phyloP scores from a whole-genome alignment of 64 coral and sea anemone species.

The Platygyra sinensis region DNA sequence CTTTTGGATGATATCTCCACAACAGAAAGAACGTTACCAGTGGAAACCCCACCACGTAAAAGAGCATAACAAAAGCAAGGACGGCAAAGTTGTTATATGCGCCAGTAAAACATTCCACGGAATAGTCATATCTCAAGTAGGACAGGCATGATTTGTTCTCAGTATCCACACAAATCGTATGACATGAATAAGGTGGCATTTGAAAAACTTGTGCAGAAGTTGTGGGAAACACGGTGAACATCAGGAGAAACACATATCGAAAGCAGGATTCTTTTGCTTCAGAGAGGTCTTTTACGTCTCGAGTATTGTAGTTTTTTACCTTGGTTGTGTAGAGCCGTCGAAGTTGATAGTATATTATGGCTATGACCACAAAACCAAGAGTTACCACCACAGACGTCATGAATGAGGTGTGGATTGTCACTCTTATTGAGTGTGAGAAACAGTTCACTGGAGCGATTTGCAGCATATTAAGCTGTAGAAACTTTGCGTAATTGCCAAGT shows the following conservation, averaged over 20 bases:
- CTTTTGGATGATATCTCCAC: slow-evolving; percentile 18
- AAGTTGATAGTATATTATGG: no score
- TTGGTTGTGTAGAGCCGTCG: no score
- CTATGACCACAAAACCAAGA: neutral
- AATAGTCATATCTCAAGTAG: slow-evolving; percentile 53
- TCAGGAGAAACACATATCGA: slow-evolving; percentile 30
- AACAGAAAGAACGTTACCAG: neutral
- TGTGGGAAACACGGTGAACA: slow-evolving; percentile 41
- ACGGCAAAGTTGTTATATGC: neutral
- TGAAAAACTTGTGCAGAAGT: slow-evolving; percentile 28
- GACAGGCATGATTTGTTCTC: neutral
- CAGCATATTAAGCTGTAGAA: slow-evolving; percentile 57
- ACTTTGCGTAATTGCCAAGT: slow-evolving; percentile 49
- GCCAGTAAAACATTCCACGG: slow-evolving; percentile 3
- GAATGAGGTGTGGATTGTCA: no score
- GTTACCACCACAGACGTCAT: neutral
- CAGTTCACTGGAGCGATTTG: slow-evolving; percentile 52
- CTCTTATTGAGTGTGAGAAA: no score
- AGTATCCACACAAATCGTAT: slow-evolving; percentile 39
- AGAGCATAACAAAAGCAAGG: slow-evolving; percentile 8
- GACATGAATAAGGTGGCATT: slow-evolving; percentile 47
- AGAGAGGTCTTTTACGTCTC: neutral
- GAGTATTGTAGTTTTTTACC: no score
- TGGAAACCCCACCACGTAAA: slow-evolving; percentile 13
- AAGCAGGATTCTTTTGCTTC: slow-evolving; percentile 9